Percentiles rank a stretch among this genome's conserved stretches.
Conservation (phyloP, 2,888 invertebrate species). For the Phortica magna region DNA sequence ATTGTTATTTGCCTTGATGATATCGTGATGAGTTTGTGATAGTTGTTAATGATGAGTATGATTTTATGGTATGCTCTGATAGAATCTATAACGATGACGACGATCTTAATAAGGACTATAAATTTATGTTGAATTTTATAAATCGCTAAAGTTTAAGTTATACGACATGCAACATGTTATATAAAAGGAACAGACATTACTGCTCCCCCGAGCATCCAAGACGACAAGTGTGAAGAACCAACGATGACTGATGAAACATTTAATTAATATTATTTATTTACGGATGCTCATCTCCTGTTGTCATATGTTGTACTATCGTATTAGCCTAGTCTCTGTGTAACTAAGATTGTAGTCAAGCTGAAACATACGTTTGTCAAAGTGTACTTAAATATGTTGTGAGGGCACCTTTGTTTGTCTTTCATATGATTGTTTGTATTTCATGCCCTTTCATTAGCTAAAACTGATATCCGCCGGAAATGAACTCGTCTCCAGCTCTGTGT, state of each 20-base stretch:
- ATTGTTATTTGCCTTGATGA: conserved; percentile 26
- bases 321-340: conserved; percentile 1
- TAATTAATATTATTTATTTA: conserved; percentile 56
- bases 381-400: neutral
- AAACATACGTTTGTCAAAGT: neutral
- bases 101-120: neutral
- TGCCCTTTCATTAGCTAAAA: conserved; percentile 58
- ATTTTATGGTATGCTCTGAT: conserved; percentile 40
- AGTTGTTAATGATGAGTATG: conserved; percentile 28
- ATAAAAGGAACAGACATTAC: neutral
- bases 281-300: conserved; percentile 33
- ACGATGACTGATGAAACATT: conserved; percentile 44
- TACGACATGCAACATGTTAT: neutral
- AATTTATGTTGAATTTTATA: neutral
- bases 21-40: conserved; percentile 21
- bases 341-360: conserved; percentile 1
- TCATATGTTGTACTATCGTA: neutral
- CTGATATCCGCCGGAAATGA: conserved; percentile 57
- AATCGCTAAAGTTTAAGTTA: conserved; percentile 11
- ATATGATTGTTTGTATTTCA: conserved; percentile 48
- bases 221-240: neutral
- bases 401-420: conserved; percentile 65
- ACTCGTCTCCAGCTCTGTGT: neutral
- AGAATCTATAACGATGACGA: conserved; percentile 49
- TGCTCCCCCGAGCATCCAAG: conserved; percentile 10